Percentiles rank a stretch among this genome's conserved stretches.
Conservation (phyloP, 1,140 invertebrate species). For the Lordiphosa collinella region DNA sequence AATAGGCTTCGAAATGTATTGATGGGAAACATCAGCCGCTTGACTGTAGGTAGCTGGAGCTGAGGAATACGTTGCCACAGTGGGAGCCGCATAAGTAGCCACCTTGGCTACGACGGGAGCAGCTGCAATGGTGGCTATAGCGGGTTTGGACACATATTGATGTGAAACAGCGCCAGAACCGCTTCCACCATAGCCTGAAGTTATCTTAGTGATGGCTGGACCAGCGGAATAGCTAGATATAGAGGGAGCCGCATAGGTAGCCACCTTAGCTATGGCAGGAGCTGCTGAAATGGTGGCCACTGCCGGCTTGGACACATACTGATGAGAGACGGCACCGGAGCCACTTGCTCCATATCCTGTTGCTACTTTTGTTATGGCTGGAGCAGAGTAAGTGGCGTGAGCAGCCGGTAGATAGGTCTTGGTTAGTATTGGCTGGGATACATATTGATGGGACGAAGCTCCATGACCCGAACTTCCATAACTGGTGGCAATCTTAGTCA, state of each 20-base stretch:
- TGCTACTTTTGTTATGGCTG: conserved; percentile 41
- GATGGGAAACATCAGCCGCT: conserved; percentile 13
- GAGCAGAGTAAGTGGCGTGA: conserved; percentile 16
- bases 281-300: conserved; percentile 5
- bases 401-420: not conserved
- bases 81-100: conserved; percentile 34
- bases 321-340: conserved; percentile 57
- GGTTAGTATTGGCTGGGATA: conserved; percentile 44
- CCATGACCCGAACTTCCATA: conserved; percentile 27
- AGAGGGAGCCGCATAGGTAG: too few species aligned
- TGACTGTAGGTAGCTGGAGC: conserved; percentile 18
- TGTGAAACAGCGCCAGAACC: conserved; percentile 46
- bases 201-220: conserved; percentile 33
- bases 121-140: conserved; percentile 28
- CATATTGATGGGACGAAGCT: conserved; percentile 49
- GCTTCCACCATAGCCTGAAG: conserved; percentile 25
- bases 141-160: conserved; percentile 58
- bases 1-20: conserved; percentile 34
- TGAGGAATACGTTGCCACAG: conserved; percentile 26
- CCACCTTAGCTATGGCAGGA: too few species aligned
- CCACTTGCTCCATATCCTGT: conserved; percentile 26
- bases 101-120: conserved; percentile 32
- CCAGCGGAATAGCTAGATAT: conserved; percentile 14
- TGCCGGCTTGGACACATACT: conserved; percentile 53
- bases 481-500: conserved; percentile 36